Conservation (phyloP, 2,888 invertebrate genomes). For the Bursaphelenchus okinawaensis region DNA sequence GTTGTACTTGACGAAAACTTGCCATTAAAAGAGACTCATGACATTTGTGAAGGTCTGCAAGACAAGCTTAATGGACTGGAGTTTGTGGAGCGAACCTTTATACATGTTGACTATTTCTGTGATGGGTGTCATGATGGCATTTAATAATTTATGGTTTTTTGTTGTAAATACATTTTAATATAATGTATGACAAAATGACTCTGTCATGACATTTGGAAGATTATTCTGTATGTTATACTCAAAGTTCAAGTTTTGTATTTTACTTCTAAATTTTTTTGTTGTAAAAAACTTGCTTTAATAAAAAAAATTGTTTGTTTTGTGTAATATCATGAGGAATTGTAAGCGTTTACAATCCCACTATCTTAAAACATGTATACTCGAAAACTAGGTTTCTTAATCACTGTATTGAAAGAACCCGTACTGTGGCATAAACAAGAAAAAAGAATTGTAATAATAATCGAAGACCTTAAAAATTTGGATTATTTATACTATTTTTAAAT, state of each 20-base stretch:
- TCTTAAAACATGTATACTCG: too few species aligned
- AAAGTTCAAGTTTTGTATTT: neutral
- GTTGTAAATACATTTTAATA: neutral
- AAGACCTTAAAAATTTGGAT: too few species aligned
- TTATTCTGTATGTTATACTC: neutral
- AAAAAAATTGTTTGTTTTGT: too few species aligned
- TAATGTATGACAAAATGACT: neutral
- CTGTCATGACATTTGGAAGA: neutral
- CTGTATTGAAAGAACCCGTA: too few species aligned
- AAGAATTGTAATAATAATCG: too few species aligned
- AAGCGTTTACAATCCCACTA: too few species aligned
- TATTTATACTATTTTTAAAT: too few species aligned
- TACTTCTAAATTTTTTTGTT: too few species aligned
- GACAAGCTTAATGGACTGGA: conserved; percentile 58
- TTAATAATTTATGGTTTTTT: neutral
- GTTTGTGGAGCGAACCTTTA: conserved; percentile 60
- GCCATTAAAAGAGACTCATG: conserved; percentile 59
- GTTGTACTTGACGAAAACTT: conserved; percentile 60
- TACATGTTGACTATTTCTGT: conserved; percentile 58
- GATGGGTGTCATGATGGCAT: conserved; percentile 33
- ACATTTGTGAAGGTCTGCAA: conserved; percentile 60
- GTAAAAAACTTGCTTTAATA: too few species aligned
- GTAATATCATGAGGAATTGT: too few species aligned
- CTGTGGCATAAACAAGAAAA: too few species aligned
- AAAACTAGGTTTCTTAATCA: too few species aligned